Conservation (phyloP, 2,888 invertebrate species). For the Arge pagana region DNA sequence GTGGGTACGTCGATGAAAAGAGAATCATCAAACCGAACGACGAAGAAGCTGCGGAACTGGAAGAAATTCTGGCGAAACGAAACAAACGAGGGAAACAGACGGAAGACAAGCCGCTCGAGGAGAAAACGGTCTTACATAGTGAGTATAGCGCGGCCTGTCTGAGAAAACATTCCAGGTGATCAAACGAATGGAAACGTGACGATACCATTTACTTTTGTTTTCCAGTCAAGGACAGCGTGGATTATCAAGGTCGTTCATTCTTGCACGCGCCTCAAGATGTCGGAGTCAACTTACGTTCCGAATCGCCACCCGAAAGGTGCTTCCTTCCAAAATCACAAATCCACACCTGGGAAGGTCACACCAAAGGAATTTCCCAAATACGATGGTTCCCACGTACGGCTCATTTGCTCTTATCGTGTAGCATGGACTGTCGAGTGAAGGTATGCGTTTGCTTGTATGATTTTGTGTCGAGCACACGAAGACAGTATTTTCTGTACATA, state of each 20-base stretch:
- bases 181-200: no score
- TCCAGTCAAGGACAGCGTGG: constrained; percentile 87
- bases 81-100: constrained; percentile 83
- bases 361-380: constrained; percentile 93
- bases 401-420: constrained; percentile 91
- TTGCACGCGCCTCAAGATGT: constrained; percentile 91
- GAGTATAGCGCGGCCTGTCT: constrained; percentile 23
- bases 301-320: constrained; percentile 90
- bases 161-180: constrained; percentile 7
- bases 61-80: constrained; percentile 90
- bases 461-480: neutral
- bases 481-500: neutral
- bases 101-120: constrained; percentile 90
- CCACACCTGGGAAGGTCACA: constrained; percentile 96
- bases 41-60: constrained; percentile 91
- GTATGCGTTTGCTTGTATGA: constrained; percentile 54
- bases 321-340: constrained; percentile 95
- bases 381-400: constrained; percentile 95
- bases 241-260: constrained; percentile 97
- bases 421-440: constrained; percentile 97
- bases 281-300: constrained; percentile 84
- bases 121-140: constrained; percentile 88
- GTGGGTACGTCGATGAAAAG: constrained; percentile 88
- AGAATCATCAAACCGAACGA: constrained; percentile 88
- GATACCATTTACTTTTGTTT: no score